A percentile compares a stretch with the other conserved stretches of the same genome.
phyloP scores from a whole-genome alignment of 2,888 invertebrate genomes.

The Blastobasis adustella region DNA sequence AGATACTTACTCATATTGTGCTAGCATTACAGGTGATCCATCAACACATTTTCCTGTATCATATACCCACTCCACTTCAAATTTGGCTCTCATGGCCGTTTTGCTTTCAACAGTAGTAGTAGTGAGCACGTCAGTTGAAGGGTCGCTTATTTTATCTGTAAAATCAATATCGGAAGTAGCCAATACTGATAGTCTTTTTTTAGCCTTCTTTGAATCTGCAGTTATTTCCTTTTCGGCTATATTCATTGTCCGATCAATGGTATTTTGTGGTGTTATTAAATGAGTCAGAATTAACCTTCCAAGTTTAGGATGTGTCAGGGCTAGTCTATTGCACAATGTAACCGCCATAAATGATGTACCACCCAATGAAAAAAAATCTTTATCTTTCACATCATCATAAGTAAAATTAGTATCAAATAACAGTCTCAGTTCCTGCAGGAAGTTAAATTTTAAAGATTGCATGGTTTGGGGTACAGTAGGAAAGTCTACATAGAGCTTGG shows the following conservation, averaged over 20 bases:
- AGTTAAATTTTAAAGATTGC: slow-evolving; percentile 27
- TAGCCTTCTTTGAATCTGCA: background rate
- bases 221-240: slow-evolving; percentile 37
- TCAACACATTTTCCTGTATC: slow-evolving; percentile 88
- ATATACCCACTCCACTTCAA: slow-evolving; percentile 72
- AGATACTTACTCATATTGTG: no score
- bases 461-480: slow-evolving; percentile 23
- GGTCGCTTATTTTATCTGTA: background rate
- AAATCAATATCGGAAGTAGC: no score
- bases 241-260: slow-evolving; percentile 47
- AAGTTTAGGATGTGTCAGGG: slow-evolving; percentile 48
- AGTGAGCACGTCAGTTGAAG: slow-evolving; percentile 3
- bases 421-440: slow-evolving; percentile 41
- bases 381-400: slow-evolving; percentile 48
- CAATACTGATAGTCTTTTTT: background rate
- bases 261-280: slow-evolving; percentile 63
- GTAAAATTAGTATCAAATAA: slow-evolving; percentile 30
- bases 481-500: slow-evolving; percentile 46
- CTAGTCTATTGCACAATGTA: slow-evolving; percentile 75
- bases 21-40: slow-evolving; percentile 74
- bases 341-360: slow-evolving; percentile 83
- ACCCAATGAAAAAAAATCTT: slow-evolving; percentile 76
- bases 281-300: slow-evolving; percentile 70
- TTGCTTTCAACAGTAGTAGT: slow-evolving; percentile 21
- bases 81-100: slow-evolving; percentile 8